phyloP scores from a whole-genome alignment of 2,797 vertebrate species.

The Podarcis siculus region DNA sequence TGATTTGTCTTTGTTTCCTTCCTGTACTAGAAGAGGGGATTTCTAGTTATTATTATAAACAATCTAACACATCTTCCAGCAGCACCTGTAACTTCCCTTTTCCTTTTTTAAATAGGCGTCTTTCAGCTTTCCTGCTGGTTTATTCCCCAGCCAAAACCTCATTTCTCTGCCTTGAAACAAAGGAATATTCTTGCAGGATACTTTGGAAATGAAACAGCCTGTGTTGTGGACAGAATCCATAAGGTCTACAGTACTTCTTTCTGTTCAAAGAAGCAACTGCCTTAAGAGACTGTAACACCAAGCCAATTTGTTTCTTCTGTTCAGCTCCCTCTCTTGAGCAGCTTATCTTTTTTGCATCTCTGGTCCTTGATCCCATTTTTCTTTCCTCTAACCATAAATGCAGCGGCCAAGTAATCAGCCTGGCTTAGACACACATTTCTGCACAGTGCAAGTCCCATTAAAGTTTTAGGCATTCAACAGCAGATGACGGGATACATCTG shows the following conservation, averaged over 20 bases:
- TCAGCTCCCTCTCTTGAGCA: background rate
- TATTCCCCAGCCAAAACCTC: constrained; percentile 34
- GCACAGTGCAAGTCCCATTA: background rate
- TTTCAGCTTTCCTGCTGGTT: constrained; percentile 47
- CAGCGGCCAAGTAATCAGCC: background rate
- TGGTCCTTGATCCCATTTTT: background rate
- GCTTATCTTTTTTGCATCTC: background rate
- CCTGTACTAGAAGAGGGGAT: constrained; percentile 26
- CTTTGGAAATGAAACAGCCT: background rate
- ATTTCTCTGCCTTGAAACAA: background rate
- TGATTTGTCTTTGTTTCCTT: constrained; percentile 31
- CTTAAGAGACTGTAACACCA: background rate
- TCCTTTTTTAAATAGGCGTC: constrained; percentile 36
- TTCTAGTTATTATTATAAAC: background rate
- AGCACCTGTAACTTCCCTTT: constrained; percentile 58
- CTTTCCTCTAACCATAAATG: background rate
- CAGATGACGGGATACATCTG: background rate
- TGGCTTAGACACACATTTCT: background rate
- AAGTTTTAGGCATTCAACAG: background rate
- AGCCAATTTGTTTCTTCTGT: background rate
- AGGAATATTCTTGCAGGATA: background rate
- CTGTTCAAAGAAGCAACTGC: background rate
- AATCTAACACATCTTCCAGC: background rate
- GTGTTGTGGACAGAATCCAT: accelerated
- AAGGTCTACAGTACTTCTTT: constrained; percentile 6